Evolutionary conservation across 1,140 invertebrate species (phyloP), one percentile per base, ranked within the genome.

Genomic region (Holcopasites calliopsidis): DNA sequence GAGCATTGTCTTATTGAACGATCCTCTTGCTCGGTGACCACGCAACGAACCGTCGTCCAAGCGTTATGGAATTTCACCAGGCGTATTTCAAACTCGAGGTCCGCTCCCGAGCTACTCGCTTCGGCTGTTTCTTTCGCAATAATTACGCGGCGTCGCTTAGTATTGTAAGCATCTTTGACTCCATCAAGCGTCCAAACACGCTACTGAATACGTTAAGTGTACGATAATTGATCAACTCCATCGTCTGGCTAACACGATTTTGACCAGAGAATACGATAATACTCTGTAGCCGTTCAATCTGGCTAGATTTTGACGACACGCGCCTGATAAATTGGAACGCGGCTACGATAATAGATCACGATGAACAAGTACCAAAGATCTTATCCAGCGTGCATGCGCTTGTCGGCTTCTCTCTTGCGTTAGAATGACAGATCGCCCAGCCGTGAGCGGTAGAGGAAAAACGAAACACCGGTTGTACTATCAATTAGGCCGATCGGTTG

Each of bases 261-360:
- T 54, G 28, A 52, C 50, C 23, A 28, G 2, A 10, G 6, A 23
- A 33, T 0, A 18, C 16, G 21, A 18, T 47, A 58, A 35, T 18
- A 6, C 10, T 16, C 2, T 23, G 35, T n/a, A 11, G 10, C 18
- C 13, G 52, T 55, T 55, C 28, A 10, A 18, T n/a, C 33, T 16
- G 16, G 23, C 44, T 44, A 52, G 21, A 73, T 80, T 78, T 79
- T 33, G 60, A 60, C 58, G 57, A 47, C 64, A 35, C 49, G n/a
- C n/a, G 18, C 4, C 40, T 50, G 77, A 70, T 79, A 79, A 79
- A 81, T 79, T 50, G 71, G 44, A 60, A 16, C 65, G 38, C 33
- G 50, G 47, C 28, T 33, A 35, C 60, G 64, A 74, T 47, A 54
- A 81, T 81, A 81, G 79, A 81, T 81, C 79, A 81, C 64, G 38